Evolutionary conservation across 1,140 invertebrate genomes (phyloP), one percentile per base, ranked within the genome.

Genomic region (Rhopalosiphum maidis): DNA sequence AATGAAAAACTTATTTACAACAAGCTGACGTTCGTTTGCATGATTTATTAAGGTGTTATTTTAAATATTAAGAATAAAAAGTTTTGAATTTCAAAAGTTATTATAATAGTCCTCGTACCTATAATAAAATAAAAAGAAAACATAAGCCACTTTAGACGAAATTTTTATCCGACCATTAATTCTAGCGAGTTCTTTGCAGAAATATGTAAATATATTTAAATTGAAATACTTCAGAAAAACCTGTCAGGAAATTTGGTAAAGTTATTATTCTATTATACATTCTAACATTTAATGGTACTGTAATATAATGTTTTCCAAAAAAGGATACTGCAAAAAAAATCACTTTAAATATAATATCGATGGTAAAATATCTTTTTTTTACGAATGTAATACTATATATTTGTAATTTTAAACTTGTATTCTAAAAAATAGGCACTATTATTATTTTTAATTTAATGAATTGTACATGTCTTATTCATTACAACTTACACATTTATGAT

Each of bases 161-260:
- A 55, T 55, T 89, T 77, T 37, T 55, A 55, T 37, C 48, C 35
- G 37, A 43, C 22, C 35, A 60, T 41, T 90, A 90, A 90, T 60
- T 60, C 41, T 41, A 68, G 25, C 30, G 6, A 60, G 43, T 43
- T 68, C 54, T 43, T 41, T 6, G 15, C 1, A n/a, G 41, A 90
- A 90, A 90, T 90, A 68, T 68, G 54, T 43, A 68, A 90, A n/a
- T 90, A 90, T 90, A 90, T 90, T 90, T 60, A 90, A 90, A 43
- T 90, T 68, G 37, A 90, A 90, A 68, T 68, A 68, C 37, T 90
- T 68, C 55, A 41, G 6, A 25, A 60, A 18, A 89, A 68, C 25
- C 30, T n/a, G 30, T n/a, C 51, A 37, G 11, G 25, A 30, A 43
- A 90, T 60, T 60, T n/a, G 88, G 51, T 89, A 51, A 54, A 89